Conservation (phyloP, 1,140 invertebrate genomes). For the Dufourea novaeangliae region DNA sequence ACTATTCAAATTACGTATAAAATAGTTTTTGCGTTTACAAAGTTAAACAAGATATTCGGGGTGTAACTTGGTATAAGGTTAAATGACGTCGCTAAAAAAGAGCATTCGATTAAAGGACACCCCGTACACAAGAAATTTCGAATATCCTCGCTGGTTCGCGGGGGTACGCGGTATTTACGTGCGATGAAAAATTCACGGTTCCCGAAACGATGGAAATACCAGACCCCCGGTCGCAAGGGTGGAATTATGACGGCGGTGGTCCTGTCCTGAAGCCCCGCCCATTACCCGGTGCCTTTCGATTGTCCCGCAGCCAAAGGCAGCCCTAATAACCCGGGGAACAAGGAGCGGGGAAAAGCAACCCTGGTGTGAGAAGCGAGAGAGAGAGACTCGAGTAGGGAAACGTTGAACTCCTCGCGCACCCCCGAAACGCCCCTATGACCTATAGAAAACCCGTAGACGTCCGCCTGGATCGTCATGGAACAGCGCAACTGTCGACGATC, state of each 20-base stretch:
- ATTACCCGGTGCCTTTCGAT: conserved; percentile 71
- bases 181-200: conserved; percentile 28
- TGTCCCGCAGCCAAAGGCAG: conserved; percentile 72
- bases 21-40: no score
- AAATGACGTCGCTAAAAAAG: no score
- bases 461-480: conserved; percentile 49
- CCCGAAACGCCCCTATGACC: conserved; percentile 62
- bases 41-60: no score
- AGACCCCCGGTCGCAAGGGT: conserved; percentile 29
- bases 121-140: no score
- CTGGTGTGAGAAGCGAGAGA: conserved; percentile 59
- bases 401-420: conserved; percentile 55
- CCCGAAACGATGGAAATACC: conserved; percentile 43
- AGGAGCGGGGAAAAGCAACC: conserved; percentile 57
- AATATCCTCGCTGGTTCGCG: background rate
- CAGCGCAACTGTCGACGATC: conserved; percentile 61
- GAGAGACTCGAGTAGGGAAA: conserved; percentile 58
- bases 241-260: conserved; percentile 46
- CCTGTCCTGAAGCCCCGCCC: conserved; percentile 69
- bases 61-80: no score
- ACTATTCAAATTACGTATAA: no score
- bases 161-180: background rate
- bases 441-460: conserved; percentile 58
- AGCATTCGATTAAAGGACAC: no score
- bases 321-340: conserved; percentile 65